These are phyloP conservation scores for Argopecten irradians DNA, from an alignment of 1,140 invertebrate species.

Conservation along the genomic window DNA sequence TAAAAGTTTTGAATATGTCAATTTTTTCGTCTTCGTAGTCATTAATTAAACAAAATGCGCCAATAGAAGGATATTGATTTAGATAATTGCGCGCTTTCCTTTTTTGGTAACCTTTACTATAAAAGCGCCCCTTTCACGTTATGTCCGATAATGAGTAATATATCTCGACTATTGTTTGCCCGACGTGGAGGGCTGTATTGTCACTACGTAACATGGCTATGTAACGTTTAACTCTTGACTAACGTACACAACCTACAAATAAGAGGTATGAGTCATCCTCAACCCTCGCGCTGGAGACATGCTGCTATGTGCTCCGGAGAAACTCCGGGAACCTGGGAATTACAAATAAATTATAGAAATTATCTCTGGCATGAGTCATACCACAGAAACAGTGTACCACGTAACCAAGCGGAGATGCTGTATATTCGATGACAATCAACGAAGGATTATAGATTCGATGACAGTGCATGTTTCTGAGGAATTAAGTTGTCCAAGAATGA, in stretches of 20 bases:
- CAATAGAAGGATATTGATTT: too few relatives aligned
- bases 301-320: conserved; percentile 6
- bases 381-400: background rate
- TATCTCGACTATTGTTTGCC: too few relatives aligned
- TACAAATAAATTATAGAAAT: conserved; percentile 19
- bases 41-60: too few relatives aligned
- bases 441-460: background rate
- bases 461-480: background rate
- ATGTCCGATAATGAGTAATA: too few relatives aligned
- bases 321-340: conserved; percentile 14
- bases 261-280: background rate
- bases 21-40: too few relatives aligned
- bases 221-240: background rate
- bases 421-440: background rate
- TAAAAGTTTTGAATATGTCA: too few relatives aligned
- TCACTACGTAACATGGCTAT: background rate
- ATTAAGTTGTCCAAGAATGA: background rate
- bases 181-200: too few relatives aligned
- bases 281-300: background rate
- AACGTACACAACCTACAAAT: conserved; percentile 2
- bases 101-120: too few relatives aligned
- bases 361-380: background rate
- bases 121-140: too few relatives aligned
- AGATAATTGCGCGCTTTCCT: too few relatives aligned
- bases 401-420: background rate